Evolutionary conservation across 1,140 invertebrate genomes (phyloP), one percentile per base, ranked within the genome.

Genomic region (Rhopalosiphum padi): DNA sequence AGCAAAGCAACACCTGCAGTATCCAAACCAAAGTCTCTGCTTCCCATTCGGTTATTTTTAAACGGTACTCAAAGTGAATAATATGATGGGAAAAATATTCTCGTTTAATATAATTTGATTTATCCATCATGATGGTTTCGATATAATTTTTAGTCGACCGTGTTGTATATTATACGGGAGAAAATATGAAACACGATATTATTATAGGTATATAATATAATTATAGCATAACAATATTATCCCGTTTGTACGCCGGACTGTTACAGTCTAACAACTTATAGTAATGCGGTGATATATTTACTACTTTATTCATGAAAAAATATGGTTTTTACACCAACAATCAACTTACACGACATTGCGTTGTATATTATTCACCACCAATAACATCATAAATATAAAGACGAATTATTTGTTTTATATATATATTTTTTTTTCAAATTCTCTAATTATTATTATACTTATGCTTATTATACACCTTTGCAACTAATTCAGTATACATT

Each of bases 251-350:
- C 30, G 15, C n/a, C n/a, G n/a, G 2, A 77, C 15, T n/a, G n/a
- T n/a, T 77, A 18, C 4, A 5, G n/a, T 18, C n/a, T n/a, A 77
- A n/a, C 60, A 77, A 77, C n/a, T 68, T n/a, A n/a, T 68, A 68
- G 60, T n/a, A 68, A 68, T n/a, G 60, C 15, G 30, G 0, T 77
- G 5, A n/a, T 77, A 77, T n/a, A 77, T 77, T n/a, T n/a, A 77
- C 60, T n/a, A 77, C n/a, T 18, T 77, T n/a, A 30, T 68, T 77
- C n/a, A 77, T 77, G n/a, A 77, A 77, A n/a, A 35, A 77, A 77
- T n/a, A 77, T 77, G n/a, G 60, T n/a, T 77, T n/a, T 77, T 77
- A 77, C 60, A 77, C n/a, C n/a, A 77, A 77, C 15, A 77, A 77
- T n/a, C n/a, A 77, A n/a, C 15, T n/a, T n/a, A 18, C n/a, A 77